These are phyloP conservation scores for Notechis scutatus DNA, from an alignment of 2,113 vertebrate species.

Conservation along the genomic window DNA sequence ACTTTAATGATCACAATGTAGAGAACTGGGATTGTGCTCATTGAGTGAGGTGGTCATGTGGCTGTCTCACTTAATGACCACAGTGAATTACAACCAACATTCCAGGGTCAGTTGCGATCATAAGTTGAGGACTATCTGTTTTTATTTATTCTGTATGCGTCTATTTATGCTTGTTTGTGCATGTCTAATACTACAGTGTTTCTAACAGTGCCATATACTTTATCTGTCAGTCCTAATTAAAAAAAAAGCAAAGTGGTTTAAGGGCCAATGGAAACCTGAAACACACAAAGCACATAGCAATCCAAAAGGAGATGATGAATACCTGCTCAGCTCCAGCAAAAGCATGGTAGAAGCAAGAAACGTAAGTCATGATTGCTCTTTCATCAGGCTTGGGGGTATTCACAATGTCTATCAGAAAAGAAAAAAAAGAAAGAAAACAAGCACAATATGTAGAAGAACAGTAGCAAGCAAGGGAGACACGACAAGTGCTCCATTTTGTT, in stretches of 20 bases:
- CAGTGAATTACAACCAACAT: neutral
- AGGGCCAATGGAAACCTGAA: slow-evolving; percentile 14
- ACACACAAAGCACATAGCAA: slow-evolving; percentile 45
- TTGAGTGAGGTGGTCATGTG: neutral
- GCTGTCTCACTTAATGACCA: neutral
- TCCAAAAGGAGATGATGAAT: slow-evolving; percentile 53
- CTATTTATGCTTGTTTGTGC: neutral
- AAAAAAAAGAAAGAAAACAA: slow-evolving; percentile 36
- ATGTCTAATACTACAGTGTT: neutral
- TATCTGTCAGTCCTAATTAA: slow-evolving; percentile 43
- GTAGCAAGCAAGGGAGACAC: slow-evolving; percentile 41
- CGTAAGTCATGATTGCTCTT: slow-evolving; percentile 98
- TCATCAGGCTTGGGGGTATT: slow-evolving; percentile 98
- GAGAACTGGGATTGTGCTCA: neutral
- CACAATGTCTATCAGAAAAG: slow-evolving; percentile 85
- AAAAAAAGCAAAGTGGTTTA: slow-evolving; percentile 25
- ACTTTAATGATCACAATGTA: neutral
- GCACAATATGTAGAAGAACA: slow-evolving; percentile 47
- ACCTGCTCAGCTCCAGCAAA: slow-evolving; percentile 99
- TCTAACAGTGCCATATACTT: neutral
- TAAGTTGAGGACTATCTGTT: neutral
- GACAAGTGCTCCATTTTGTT: neutral
- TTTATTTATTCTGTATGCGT: neutral
- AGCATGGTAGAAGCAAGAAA: slow-evolving; percentile 98
- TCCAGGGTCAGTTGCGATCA: neutral